These are phyloP conservation scores for Martes martes DNA, from an alignment of 2,113 vertebrate species.

Conservation along the genomic window DNA sequence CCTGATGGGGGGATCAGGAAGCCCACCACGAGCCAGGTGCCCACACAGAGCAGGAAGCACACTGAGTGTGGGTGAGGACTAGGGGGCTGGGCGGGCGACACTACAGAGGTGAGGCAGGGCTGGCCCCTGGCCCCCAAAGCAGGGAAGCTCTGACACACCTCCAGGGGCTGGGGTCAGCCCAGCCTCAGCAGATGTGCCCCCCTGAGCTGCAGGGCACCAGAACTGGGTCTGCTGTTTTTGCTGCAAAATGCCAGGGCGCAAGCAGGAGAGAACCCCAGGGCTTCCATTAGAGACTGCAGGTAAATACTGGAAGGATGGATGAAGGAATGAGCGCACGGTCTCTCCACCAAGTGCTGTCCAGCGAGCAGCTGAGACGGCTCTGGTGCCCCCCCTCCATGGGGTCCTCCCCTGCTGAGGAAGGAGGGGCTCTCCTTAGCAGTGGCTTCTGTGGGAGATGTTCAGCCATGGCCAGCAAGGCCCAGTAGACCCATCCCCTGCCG, in stretches of 20 bases:
- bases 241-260: too few relatives aligned
- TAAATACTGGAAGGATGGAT: accelerated
- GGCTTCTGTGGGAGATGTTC: accelerated
- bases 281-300: not conserved
- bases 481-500: not conserved
- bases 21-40: not conserved
- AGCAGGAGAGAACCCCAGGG: not conserved
- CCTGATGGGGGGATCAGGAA: not conserved
- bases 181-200: not conserved
- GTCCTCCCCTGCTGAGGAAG: not conserved
- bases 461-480: not conserved
- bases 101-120: not conserved
- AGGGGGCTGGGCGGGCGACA: accelerated
- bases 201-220: not conserved
- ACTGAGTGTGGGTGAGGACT: not conserved
- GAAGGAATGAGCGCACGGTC: not conserved
- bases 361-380: not conserved
- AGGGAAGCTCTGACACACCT: not conserved
- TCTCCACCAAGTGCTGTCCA: not conserved
- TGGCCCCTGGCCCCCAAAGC: not conserved
- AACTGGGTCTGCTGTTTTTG: not conserved
- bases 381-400: not conserved
- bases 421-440: accelerated
- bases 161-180: not conserved
- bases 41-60: not conserved